A percentile compares a stretch with the other conserved stretches of the same genome.
These are phyloP conservation scores for Podarcis lilfordi DNA, from an alignment of 2,797 vertebrate species.

Conservation along the genomic window DNA sequence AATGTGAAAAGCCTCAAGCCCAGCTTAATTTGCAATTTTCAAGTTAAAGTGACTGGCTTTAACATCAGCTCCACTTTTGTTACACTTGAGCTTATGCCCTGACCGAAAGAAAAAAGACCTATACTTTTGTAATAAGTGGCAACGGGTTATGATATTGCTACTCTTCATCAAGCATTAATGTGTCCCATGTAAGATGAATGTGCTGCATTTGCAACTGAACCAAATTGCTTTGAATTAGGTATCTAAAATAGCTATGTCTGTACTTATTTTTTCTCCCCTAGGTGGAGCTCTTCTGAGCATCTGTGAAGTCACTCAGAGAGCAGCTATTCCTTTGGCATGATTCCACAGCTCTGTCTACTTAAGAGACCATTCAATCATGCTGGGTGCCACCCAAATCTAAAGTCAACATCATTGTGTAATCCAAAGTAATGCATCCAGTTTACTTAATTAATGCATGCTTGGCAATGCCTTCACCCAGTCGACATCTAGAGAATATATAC, in stretches of 20 bases:
- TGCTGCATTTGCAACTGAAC: background rate
- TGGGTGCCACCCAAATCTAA: conserved; percentile 65
- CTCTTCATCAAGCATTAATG: background rate
- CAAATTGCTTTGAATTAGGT: background rate
- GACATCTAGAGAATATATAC: background rate
- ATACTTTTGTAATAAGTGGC: background rate
- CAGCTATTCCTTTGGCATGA: conserved; percentile 44
- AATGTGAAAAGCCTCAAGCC: background rate
- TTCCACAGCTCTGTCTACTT: conserved; percentile 49
- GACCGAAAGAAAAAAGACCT: no score
- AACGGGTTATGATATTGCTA: background rate
- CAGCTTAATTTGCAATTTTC: background rate
- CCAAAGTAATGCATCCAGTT: conserved; percentile 25
- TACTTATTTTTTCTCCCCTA: background rate
- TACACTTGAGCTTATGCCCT: no score
- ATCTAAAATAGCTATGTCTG: background rate
- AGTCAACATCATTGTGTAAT: conserved; percentile 53
- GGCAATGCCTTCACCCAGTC: background rate
- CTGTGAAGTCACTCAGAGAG: background rate
- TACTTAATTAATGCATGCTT: conserved; percentile 15
- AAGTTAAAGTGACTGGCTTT: background rate
- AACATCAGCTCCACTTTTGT: background rate
- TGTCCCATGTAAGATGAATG: background rate
- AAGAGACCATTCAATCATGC: conserved; percentile 41
- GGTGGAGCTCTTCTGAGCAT: background rate